Evolutionary conservation across 2,797 vertebrate genomes (phyloP).

Genomic region (Trachops cirrhosus): DNA sequence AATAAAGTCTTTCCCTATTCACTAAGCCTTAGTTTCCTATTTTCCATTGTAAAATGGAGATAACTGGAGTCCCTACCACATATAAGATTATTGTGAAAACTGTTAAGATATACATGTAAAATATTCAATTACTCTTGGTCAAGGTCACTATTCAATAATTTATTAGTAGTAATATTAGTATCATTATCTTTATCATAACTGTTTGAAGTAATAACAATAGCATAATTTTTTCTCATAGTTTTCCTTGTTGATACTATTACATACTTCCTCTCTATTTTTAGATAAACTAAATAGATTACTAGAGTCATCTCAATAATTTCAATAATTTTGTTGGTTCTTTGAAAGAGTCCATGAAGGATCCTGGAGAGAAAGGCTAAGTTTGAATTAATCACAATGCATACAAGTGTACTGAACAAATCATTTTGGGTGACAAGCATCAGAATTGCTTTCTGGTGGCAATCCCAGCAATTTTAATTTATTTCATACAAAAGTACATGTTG

Average conservation of each 20-base stretch:
- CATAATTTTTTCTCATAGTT: background rate
- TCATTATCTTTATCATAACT: background rate
- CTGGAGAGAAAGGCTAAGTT: background rate
- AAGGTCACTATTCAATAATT: background rate
- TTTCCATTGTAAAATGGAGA: background rate
- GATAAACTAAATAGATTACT: background rate
- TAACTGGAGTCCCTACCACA: background rate
- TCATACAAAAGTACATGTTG: background rate
- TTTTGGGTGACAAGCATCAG: background rate
- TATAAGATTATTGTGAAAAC: background rate
- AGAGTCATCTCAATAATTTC: background rate
- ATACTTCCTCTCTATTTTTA: background rate
- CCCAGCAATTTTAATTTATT: background rate
- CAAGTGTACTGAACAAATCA: background rate
- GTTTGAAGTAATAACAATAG: background rate
- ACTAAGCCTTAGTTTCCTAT: background rate
- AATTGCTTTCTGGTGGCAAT: background rate
- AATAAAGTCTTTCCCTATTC: background rate
- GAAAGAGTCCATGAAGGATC: background rate
- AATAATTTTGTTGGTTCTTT: background rate
- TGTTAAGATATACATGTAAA: background rate
- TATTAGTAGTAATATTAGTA: background rate
- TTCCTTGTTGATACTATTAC: background rate
- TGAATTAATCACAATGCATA: background rate
- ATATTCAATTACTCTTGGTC: background rate